phyloP scores from a whole-genome alignment of 2,113 vertebrate genomes.

The Bubo scandiacus region DNA sequence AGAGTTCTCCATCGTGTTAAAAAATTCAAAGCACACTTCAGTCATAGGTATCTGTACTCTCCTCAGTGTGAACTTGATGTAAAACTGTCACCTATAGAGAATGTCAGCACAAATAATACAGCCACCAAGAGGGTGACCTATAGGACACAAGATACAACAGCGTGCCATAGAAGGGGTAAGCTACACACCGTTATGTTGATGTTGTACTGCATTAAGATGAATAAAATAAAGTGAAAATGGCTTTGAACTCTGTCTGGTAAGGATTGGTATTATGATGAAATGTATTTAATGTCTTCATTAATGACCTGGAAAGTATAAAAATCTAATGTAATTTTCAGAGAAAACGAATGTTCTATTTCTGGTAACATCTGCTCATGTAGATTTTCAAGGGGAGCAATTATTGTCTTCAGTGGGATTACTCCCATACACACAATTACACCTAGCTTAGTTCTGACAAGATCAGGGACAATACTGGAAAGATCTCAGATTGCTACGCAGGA shows the following conservation, averaged over 20 bases:
- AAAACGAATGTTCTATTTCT: not conserved
- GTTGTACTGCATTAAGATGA: not conserved
- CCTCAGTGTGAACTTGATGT: not conserved
- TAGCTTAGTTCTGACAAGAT: constrained; percentile 9
- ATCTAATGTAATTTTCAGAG: not conserved
- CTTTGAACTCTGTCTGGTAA: not conserved
- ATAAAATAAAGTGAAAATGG: not conserved
- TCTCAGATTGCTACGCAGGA: not conserved
- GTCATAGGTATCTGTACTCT: not conserved
- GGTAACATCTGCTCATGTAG: not conserved
- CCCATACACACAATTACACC: not conserved
- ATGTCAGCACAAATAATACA: not conserved
- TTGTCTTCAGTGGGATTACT: not conserved
- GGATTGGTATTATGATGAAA: not conserved
- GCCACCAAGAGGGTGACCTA: not conserved
- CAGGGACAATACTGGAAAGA: constrained; percentile 11
- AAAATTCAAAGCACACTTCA: not conserved
- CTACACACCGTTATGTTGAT: not conserved
- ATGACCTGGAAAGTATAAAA: not conserved
- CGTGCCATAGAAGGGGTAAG: not conserved
- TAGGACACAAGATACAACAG: not conserved
- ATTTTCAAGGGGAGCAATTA: not conserved
- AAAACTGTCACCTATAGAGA: not conserved
- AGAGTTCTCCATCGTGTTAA: not conserved
- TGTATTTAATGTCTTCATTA: not conserved